Evolutionary conservation across 2,113 vertebrate genomes (phyloP), one percentile per base, ranked within the genome.

Genomic region (Deroptyus accipitrinus): DNA sequence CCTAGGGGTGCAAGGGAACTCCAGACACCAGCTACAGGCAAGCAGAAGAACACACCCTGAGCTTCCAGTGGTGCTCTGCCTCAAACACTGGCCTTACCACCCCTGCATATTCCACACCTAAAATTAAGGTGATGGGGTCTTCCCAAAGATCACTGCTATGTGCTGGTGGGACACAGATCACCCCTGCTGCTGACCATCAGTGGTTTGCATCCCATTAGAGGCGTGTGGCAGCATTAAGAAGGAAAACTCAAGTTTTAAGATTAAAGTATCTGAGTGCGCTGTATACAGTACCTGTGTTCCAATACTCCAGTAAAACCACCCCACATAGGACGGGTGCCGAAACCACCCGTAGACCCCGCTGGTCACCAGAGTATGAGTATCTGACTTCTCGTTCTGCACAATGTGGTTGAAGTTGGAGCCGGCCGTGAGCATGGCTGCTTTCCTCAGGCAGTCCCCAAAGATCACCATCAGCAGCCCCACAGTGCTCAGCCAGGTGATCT

Each of bases 381-480:
- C 99, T 5, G 99, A 99, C 59, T 99, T 99, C 89, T 99, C 99
- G 1, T 99, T 99, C 98, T 99, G 99, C 27, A 99, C 99, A 9
- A 99, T 99, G 72, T 99, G 99, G 97, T 99, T 99, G 97, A 99
- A 99, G 96, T 99, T 99, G 96, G 99, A 99, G 66, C 99, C 99
- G 0, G 99, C 99, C 0, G 99, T 99, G 46, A 99, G 98, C 99
- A 99, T 99, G 67, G 99, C 99, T 0, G 98, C 98, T 88, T 99
- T 99, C 62, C 99, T 97, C 89, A 99, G 98, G n/a, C 97, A 97
- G 8, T 99, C 99, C 17, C 99, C 99, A 6, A 99, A 98, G 59
- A 99, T 90, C 83, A 99, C 99, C 99, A 99, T 99, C 76, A 99
- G 23, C 94, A 99, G 97, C 63, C 99, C 99, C 4, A 98, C 84